Evolutionary conservation across 1,140 invertebrate species (phyloP), one percentile per base, ranked within the genome.

Genomic region (Leguminivora glycinivorella): DNA sequence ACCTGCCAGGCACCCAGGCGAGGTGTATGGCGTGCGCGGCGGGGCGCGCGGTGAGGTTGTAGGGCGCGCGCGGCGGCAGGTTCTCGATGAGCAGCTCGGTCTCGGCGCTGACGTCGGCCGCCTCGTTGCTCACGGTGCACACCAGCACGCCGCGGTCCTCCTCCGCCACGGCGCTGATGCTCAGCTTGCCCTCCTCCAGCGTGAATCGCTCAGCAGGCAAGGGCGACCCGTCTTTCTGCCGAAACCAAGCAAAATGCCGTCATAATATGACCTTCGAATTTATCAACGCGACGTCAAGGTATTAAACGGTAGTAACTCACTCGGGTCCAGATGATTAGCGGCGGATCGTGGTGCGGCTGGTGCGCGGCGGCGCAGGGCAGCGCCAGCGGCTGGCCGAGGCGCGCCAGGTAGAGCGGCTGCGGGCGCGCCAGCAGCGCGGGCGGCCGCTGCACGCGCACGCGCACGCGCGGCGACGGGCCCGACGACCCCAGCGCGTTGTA

Each of bases 71-170:
- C 7, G 98, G 97, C 26, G 97, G 96, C 40, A 95, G 93, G 81
- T 98, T 95, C 91, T 98, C 94, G 68, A 99, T 95, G 85, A 98
- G 94, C 40, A 99, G 92, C 90, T 98, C 96, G 1, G 97, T 96
- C 86, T 97, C 95, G 0, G 95, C 94, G 1, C 96, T 95, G 29
- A 98, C 95, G 9, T 96, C 97, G n/a, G 96, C 97, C 7, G 98
- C 97, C 83, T 98, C 97, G 91, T 99, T 99, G 73, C 94, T 96
- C 1, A 97, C 96, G 34, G 97, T 95, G 89, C 98, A 99, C 85
- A 98, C 96, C 90, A 98, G 99, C 71, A 95, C 91, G 4, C 98
- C 98, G 80, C 97, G 95, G 92, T 99, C 98, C 70, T 95, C 94
- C 89, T 98, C 97, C 71, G 95, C 93, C 22, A 99, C 94, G 70